Percentiles rank a stretch among this genome's conserved stretches.
Evolutionary conservation across 64 coral and sea anemone genomes (phyloP).

Genomic region (Montipora cactus): DNA sequence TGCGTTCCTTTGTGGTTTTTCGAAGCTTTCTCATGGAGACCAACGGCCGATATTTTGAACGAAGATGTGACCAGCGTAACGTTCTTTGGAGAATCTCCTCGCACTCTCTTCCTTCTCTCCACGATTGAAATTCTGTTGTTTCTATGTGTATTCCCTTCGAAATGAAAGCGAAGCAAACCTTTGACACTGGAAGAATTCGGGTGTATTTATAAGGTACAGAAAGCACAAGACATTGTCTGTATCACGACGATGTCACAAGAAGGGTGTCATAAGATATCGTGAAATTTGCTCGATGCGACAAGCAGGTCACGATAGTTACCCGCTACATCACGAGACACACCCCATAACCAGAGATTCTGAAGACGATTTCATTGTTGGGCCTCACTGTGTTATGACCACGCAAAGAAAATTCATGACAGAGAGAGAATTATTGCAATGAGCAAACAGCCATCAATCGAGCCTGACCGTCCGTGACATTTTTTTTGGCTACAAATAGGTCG

Average conservation of each 20-base stretch:
- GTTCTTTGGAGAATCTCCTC: background rate
- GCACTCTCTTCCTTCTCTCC: background rate
- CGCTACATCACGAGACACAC: background rate
- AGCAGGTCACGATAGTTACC: background rate
- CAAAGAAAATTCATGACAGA: background rate
- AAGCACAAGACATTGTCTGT: background rate
- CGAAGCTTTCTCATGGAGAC: background rate
- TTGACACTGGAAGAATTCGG: background rate
- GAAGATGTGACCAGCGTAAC: background rate
- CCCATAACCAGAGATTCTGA: background rate
- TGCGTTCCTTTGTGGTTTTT: background rate
- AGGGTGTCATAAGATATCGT: background rate
- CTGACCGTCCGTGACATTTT: too few relatives aligned
- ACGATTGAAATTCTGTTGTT: background rate
- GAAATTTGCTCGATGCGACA: slow-evolving; percentile 12
- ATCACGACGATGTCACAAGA: slow-evolving; percentile 2
- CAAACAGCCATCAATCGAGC: too few relatives aligned
- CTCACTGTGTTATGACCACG: background rate
- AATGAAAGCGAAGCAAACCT: background rate
- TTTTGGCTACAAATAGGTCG: too few relatives aligned
- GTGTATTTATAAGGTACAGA: background rate
- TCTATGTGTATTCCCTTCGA: background rate
- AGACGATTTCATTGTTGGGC: background rate
- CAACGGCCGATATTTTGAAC: background rate
- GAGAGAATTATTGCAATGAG: background rate